Evolutionary conservation across 2,888 invertebrate genomes (phyloP).

Genomic region (Drosophila emarginata): DNA sequence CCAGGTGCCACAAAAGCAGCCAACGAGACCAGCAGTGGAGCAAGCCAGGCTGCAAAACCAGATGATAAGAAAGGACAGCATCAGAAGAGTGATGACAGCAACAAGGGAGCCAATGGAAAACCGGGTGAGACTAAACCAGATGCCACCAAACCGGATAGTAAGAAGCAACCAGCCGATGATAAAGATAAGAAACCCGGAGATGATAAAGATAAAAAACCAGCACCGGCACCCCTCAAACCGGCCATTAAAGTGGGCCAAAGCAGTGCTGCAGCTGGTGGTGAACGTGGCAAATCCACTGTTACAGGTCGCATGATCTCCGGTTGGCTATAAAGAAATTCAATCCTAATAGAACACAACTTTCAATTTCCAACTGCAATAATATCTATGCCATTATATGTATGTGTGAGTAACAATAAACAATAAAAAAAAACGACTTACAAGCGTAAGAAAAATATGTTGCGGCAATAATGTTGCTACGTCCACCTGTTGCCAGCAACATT

Average conservation of each 20-base stretch:
- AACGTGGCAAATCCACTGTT: constrained; percentile 88
- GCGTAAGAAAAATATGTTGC: background rate
- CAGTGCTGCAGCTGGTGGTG: constrained; percentile 83
- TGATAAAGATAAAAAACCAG: constrained; percentile 47
- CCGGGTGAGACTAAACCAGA: constrained; percentile 52
- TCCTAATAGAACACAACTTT: background rate
- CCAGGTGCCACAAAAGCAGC: constrained; percentile 63
- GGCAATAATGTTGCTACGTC: constrained; percentile 18
- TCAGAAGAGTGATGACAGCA: constrained; percentile 25
- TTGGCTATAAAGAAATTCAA: constrained; percentile 85
- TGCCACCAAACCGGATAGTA: constrained; percentile 42
- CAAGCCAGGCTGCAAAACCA: constrained; percentile 52
- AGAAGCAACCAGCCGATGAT: constrained; percentile 55
- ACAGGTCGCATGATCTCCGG: constrained; percentile 89
- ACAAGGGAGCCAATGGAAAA: constrained; percentile 38
- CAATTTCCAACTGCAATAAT: background rate
- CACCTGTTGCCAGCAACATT: constrained; percentile 52
- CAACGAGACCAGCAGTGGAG: constrained; percentile 55
- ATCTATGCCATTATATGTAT: constrained; percentile 30
- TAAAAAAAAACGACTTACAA: constrained; percentile 36
- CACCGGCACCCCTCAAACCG: constrained; percentile 79
- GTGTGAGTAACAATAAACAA: constrained; percentile 50
- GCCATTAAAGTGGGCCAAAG: constrained; percentile 81
- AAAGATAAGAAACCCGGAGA: constrained; percentile 51
- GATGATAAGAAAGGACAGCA: constrained; percentile 59